Evolutionary conservation across 2,888 invertebrate species (phyloP).

Genomic region (Spilarctia lutea): DNA sequence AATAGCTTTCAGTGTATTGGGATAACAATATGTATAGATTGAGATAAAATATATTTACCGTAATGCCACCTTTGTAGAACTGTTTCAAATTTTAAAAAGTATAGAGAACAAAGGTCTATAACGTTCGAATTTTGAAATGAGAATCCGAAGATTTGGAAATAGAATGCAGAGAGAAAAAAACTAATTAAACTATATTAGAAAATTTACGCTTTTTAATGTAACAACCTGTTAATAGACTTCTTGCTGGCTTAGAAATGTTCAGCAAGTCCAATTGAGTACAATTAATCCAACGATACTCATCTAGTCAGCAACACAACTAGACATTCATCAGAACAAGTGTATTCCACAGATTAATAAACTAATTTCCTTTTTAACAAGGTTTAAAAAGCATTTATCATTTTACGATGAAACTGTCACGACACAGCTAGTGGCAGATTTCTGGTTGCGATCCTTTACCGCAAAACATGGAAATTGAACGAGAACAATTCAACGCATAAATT

Average conservation of each 20-base stretch:
- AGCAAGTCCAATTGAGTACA: constrained; percentile 30
- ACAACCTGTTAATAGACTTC: constrained; percentile 24
- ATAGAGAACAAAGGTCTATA: not conserved
- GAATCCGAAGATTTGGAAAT: not conserved
- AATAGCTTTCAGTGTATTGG: not conserved
- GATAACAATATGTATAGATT: not conserved
- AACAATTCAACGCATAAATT: not conserved
- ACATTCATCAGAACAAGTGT: not conserved
- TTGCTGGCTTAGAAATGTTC: constrained; percentile 18
- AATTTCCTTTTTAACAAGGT: not conserved
- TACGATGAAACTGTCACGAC: not conserved
- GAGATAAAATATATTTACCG: not conserved
- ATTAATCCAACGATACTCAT: constrained; percentile 20
- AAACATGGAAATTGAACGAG: constrained; percentile 3
- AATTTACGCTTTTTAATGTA: not conserved
- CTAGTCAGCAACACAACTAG: not conserved
- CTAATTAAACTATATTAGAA: not conserved
- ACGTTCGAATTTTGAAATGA: not conserved
- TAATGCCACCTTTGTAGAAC: not conserved
- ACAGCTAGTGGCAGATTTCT: constrained; percentile 8
- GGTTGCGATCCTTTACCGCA: constrained; percentile 11
- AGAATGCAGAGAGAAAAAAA: not conserved
- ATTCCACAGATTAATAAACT: constrained; percentile 1
- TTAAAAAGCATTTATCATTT: constrained; percentile 6
- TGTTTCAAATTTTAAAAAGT: not conserved